Evolutionary conservation across 2,797 vertebrate species (phyloP).

Genomic region (Danio aesculapii): DNA sequence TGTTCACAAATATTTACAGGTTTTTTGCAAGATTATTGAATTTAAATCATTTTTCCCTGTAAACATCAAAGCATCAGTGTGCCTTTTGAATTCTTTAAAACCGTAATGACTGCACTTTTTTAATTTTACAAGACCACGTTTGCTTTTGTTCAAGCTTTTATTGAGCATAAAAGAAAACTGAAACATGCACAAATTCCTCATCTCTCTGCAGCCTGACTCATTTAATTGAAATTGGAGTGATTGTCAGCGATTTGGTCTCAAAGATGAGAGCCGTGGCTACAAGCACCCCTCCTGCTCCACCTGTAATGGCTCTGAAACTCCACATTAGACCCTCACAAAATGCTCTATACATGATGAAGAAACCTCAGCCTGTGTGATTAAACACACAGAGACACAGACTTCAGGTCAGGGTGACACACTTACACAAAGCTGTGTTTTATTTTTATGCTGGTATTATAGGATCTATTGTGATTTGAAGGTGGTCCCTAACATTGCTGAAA

Average conservation of each 20-base stretch:
- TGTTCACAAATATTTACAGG: background rate
- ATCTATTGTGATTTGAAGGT: slow-evolving; percentile 31
- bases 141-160: background rate
- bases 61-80: background rate
- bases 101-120: slow-evolving; percentile 9
- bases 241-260: slow-evolving; percentile 12
- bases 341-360: slow-evolving; percentile 10
- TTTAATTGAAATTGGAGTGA: slow-evolving; percentile 13
- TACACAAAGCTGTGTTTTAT: background rate
- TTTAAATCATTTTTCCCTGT: background rate
- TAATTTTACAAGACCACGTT: background rate
- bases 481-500: slow-evolving; percentile 15
- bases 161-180: background rate
- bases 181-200: background rate
- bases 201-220: background rate
- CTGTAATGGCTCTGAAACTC: slow-evolving; percentile 23
- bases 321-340: slow-evolving; percentile 7
- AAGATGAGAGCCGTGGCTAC: background rate
- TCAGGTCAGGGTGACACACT: background rate
- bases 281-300: background rate
- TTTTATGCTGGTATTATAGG: background rate
- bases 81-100: slow-evolving; percentile 11
- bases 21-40: slow-evolving; percentile 13
- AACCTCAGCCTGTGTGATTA: background rate
- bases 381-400: background rate